These are phyloP conservation scores for Tenthredo livida DNA, from an alignment of 2,888 invertebrate genomes.

Conservation along the genomic window DNA sequence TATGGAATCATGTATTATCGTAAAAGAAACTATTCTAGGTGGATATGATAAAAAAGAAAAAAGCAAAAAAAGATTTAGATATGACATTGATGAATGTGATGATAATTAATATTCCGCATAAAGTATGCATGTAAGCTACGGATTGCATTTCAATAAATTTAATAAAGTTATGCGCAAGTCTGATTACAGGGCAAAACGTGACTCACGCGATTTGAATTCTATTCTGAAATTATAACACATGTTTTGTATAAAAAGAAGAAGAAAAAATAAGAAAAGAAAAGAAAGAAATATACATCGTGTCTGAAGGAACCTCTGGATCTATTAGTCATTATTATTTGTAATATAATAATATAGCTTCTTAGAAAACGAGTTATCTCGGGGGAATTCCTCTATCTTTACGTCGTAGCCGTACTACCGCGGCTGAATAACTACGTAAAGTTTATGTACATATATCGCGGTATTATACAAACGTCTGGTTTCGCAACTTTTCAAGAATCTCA, in stretches of 20 bases:
- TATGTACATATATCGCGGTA: neutral
- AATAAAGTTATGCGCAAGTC: neutral
- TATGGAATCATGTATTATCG: neutral
- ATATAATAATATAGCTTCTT: neutral
- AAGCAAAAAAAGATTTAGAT: neutral
- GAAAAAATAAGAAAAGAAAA: neutral
- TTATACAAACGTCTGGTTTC: neutral
- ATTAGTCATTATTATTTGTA: slow-evolving; percentile 17
- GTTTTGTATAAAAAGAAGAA: neutral
- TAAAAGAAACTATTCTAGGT: neutral
- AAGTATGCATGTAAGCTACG: neutral
- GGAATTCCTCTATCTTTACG: slow-evolving; percentile 15
- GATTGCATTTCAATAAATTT: slow-evolving; percentile 36
- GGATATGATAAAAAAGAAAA: neutral
- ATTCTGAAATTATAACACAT: slow-evolving; percentile 15
- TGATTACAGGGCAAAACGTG: neutral
- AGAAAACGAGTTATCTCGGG: slow-evolving; percentile 2
- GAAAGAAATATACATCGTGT: neutral
- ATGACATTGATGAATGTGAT: slow-evolving; percentile 22
- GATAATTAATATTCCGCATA: neutral
- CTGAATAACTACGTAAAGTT: neutral
- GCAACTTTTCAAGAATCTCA: neutral
- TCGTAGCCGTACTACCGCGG: neutral
- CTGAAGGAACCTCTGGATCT: neutral
- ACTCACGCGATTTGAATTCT: slow-evolving; percentile 23